These are phyloP conservation scores for Enoplolaimus lenunculus DNA, from an alignment of 2,888 invertebrate species.

Conservation along the genomic window DNA sequence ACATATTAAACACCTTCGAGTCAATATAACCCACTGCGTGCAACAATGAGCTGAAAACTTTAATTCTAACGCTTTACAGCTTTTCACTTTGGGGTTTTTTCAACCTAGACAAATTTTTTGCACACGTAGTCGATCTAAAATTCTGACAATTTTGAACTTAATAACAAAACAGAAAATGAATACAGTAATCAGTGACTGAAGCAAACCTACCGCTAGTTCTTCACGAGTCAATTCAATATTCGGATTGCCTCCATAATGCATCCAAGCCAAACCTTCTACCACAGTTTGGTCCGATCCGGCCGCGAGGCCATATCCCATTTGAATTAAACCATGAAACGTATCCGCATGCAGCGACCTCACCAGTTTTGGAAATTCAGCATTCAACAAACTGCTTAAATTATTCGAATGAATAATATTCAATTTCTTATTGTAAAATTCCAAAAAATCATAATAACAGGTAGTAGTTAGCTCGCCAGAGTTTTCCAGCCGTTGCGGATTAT, in stretches of 20 bases:
- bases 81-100: neutral
- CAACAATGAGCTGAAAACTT: too few relatives aligned
- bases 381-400: neutral
- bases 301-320: constrained; percentile 10
- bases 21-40: too few relatives aligned
- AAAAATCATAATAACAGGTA: neutral
- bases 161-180: neutral
- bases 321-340: neutral
- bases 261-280: constrained; percentile 7
- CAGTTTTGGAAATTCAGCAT: neutral
- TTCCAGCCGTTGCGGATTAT: neutral
- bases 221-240: neutral
- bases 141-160: too few relatives aligned
- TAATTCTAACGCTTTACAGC: too few relatives aligned
- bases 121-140: too few relatives aligned
- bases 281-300: neutral
- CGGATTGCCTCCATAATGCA: neutral
- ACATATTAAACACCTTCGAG: too few relatives aligned
- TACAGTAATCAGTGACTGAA: neutral
- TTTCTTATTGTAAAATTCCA: neutral
- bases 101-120: neutral
- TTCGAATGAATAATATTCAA: neutral
- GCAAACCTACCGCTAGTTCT: neutral
- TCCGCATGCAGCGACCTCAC: neutral
- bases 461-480: neutral